A percentile compares a stretch with the other conserved stretches of the same genome.
phyloP scores from a whole-genome alignment of 1,140 invertebrate genomes.

The Panonychus citri region DNA sequence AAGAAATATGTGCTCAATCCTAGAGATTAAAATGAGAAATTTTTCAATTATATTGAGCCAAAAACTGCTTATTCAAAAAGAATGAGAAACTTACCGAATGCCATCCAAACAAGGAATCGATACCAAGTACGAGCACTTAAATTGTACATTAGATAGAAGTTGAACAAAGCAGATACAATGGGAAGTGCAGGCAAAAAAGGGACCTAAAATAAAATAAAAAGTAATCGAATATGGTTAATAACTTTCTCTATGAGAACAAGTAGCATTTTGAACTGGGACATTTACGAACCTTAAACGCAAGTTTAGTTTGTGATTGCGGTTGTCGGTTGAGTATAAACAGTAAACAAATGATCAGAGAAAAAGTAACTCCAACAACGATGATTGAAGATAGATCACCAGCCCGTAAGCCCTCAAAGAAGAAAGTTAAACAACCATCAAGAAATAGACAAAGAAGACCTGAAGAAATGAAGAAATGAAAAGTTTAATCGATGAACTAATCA shows the following conservation, averaged over 20 bases:
- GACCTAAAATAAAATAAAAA: neutral
- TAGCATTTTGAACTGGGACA: too few species aligned
- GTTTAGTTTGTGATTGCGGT: neutral
- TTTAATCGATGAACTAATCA: neutral
- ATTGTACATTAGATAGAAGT: neutral
- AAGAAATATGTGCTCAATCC: neutral
- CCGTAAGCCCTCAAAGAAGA: neutral
- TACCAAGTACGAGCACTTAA: neutral
- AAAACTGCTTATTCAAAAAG: too few species aligned
- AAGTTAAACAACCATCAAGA: neutral
- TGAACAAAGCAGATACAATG: neutral
- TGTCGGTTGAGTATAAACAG: neutral
- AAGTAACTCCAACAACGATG: neutral
- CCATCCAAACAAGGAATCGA: neutral
- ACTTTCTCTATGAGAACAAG: too few species aligned
- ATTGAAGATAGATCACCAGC: neutral
- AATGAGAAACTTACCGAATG: neutral
- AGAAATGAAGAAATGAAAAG: neutral
- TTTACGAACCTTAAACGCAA: neutral
- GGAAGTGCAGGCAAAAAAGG: neutral
- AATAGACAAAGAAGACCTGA: neutral
- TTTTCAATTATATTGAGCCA: too few species aligned
- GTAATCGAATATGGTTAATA: neutral
- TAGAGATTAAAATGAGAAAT: neutral
- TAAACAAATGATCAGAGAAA: neutral